phyloP scores from a whole-genome alignment of 2,888 invertebrate species.

The Phoenoteleia sp. region DNA sequence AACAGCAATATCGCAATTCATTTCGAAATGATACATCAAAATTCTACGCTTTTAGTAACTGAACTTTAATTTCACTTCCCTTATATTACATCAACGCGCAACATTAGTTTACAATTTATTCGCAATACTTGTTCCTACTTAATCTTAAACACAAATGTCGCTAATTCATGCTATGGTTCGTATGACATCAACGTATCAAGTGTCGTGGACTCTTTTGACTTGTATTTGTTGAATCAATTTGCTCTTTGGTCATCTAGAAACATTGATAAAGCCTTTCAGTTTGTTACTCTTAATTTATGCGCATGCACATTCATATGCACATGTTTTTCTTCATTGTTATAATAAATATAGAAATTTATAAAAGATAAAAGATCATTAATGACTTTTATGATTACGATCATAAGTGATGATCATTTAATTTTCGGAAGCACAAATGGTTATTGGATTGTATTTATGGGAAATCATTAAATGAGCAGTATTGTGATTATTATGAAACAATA shows the following conservation, averaged over 20 bases:
- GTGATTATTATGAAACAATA: too few relatives aligned
- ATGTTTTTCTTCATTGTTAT: constrained; percentile 40
- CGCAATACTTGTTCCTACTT: not conserved
- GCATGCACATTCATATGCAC: not conserved
- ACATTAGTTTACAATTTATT: not conserved
- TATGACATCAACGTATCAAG: not conserved
- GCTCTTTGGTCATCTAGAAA: constrained; percentile 25
- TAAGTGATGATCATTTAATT: too few relatives aligned
- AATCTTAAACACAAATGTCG: constrained; percentile 29
- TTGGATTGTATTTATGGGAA: too few relatives aligned
- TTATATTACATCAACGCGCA: not conserved
- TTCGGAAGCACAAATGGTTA: too few relatives aligned
- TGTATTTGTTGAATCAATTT: not conserved
- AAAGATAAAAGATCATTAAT: constrained; percentile 67
- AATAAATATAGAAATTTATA: constrained; percentile 69
- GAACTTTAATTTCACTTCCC: constrained; percentile 23
- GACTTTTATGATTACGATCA: too few relatives aligned
- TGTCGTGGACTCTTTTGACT: not conserved
- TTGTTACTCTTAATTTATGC: constrained; percentile 24
- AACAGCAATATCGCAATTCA: not conserved
- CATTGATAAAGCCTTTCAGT: constrained; percentile 35
- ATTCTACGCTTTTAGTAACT: constrained; percentile 8
- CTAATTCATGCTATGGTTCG: not conserved
- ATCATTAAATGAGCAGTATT: too few relatives aligned
- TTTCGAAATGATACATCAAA: not conserved